phyloP scores from a whole-genome alignment of 2,797 vertebrate genomes.

The Falco berigora region DNA sequence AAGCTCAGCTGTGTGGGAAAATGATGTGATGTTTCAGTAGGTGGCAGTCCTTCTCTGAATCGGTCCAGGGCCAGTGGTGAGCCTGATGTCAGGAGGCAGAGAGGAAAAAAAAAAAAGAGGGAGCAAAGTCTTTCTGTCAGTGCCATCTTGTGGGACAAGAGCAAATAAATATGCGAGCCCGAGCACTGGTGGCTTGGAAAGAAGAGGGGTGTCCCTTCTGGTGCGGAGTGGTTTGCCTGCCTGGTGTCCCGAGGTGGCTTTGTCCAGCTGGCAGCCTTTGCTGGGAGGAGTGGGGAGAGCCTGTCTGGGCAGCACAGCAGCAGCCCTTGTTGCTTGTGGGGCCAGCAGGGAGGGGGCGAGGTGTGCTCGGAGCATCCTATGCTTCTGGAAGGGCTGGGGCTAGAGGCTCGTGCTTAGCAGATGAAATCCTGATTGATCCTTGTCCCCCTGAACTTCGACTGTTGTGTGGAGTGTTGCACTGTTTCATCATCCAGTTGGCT shows the following conservation, averaged over 20 bases:
- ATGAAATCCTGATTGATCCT: background rate
- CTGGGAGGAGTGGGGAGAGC: background rate
- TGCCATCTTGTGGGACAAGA: constrained; percentile 14
- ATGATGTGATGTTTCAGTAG: background rate
- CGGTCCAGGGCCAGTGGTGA: background rate
- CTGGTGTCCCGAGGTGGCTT: background rate
- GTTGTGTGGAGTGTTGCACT: background rate
- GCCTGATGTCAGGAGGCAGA: background rate
- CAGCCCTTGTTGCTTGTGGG: background rate
- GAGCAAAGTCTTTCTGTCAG: background rate
- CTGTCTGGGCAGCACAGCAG: background rate
- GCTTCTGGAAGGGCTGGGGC: background rate
- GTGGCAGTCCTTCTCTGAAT: constrained; percentile 13
- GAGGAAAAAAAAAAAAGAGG: background rate
- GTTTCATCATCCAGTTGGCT: background rate
- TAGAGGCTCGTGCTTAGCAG: background rate
- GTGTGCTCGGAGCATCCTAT: background rate
- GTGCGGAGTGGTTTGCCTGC: rapidly evolving
- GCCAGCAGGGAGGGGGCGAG: background rate
- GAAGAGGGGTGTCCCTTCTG: background rate
- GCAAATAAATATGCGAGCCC: background rate
- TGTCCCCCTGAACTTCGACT: background rate
- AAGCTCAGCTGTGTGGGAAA: background rate
- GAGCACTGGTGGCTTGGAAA: background rate
- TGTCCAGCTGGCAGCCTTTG: background rate